Evolutionary conservation across 1,140 invertebrate species (phyloP).

Genomic region (Pissodes strobi): DNA sequence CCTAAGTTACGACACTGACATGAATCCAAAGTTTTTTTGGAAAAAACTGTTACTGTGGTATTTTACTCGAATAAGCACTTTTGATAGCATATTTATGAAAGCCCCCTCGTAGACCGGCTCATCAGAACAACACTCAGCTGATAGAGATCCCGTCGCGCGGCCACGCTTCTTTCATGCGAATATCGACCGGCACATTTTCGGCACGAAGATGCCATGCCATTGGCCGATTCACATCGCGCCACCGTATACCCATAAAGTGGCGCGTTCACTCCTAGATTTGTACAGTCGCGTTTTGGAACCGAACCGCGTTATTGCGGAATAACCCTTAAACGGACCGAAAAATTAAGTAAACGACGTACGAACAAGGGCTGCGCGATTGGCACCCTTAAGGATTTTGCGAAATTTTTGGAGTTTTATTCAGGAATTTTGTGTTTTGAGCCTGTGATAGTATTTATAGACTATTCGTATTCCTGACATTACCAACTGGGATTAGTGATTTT

Average conservation of each 20-base stretch:
- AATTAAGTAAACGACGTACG: too few relatives aligned
- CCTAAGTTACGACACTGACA: too few relatives aligned
- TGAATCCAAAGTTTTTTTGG: too few relatives aligned
- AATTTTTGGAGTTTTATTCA: slow-evolving; percentile 20
- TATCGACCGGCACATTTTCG: slow-evolving; percentile 35
- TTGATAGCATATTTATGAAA: too few relatives aligned
- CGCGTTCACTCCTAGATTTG: slow-evolving; percentile 5
- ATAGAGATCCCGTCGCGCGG: slow-evolving; percentile 11
- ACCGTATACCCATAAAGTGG: slow-evolving; percentile 32
- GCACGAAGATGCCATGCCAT: slow-evolving; percentile 31
- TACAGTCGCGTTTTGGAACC: slow-evolving; percentile 12
- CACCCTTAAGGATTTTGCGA: neutral
- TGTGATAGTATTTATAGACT: slow-evolving; percentile 22
- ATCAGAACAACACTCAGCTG: slow-evolving; percentile 19
- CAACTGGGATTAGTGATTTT: too few relatives aligned
- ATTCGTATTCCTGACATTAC: too few relatives aligned
- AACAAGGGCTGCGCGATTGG: too few relatives aligned
- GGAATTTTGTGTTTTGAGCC: slow-evolving; percentile 7
- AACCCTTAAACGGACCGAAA: neutral
- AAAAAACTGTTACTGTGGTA: too few relatives aligned
- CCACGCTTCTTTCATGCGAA: slow-evolving; percentile 28
- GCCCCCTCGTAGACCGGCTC: slow-evolving; percentile 1
- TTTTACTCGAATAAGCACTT: too few relatives aligned
- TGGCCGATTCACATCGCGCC: slow-evolving; percentile 30
- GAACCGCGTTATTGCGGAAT: neutral